Evolutionary conservation across 2,888 invertebrate genomes (phyloP), one percentile per base, ranked within the genome.

Genomic region (Lypha dubia): DNA sequence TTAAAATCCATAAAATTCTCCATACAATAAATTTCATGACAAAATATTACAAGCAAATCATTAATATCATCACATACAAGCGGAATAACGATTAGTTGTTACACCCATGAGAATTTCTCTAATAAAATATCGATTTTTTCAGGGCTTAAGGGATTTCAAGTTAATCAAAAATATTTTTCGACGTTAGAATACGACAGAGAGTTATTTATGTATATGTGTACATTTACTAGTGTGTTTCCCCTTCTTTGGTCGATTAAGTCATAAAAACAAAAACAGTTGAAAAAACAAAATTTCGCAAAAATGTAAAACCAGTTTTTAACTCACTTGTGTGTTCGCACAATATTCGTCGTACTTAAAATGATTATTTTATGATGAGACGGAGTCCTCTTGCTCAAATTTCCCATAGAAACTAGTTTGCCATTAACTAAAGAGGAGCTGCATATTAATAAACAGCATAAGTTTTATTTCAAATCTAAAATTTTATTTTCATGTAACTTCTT

Each of bases 321-420:
- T 32, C 8, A n/a, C n/a, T n/a, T n/a, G n/a, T 44, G 7, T 28
- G 17, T 44, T 28, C 7, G 28, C 5, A 4, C 17, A 58, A n/a
- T n/a, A n/a, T n/a, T n/a, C 51, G 38, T 53, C 22, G 38, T 6
- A 60, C 13, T 38, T 38, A 9, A 22, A 65, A 28, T 1, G 0
- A 9, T 11, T 28, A 13, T 44, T 35, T 49, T 24, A n/a, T n/a
- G n/a, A n/a, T 49, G 17, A 35, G 22, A 17, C 22, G n/a, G n/a
- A n/a, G n/a, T 56, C 20, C 49, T 51, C 38, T 20, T 38, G 41
- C 9, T 46, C 35, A 38, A 35, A 20, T 63, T 73, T 71, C 63
- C 79, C 63, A 79, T 63, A 28, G 24, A 63, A 71, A 79, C 79
- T 24, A 56, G 79, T 79, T 65, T 63, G 15, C 9, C 28, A 68